Base-by-base conservation (phyloP, 1,140 invertebrate genomes). In the Bemisia tabaci region DNA sequence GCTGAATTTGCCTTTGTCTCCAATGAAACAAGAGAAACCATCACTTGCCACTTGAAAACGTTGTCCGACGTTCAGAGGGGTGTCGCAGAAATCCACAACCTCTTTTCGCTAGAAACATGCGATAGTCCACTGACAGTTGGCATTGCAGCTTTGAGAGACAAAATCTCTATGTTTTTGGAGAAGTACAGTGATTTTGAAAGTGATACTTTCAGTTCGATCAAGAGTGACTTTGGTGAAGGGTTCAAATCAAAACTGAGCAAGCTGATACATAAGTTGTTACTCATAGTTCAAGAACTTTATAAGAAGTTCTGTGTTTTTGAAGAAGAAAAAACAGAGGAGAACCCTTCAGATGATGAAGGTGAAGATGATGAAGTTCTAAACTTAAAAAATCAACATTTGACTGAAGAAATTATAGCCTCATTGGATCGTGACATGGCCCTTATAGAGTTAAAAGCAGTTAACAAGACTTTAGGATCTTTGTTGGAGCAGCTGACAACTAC, bases 261-360 rank as follows among this genome's bases (percentile, higher is more conserved):
- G 24, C 67, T 71, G 26, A 21, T 70, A 9, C 69, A 71, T 63
- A 80, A 76, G 48, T 80, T 87, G 71, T 75, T 90, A 1, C 68
- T 88, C 9, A 76, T 81, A 0, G 80, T 91, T 66, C 87, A 91
- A 73, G 83, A 84, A 61, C 77, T 89, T 58, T 87, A 85, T 70
- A 90, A 90, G 74, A 83, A 84, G 68, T 82, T 84, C 63, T 62
- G 12, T 62, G 69, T 69, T 62, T 72, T 65, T 67, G 76, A 81
- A 12, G 72, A 80, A 66, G 72, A 77, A 67, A 75, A 75, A 59
- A 73, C 80, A 11, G 73, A 80, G 66, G 72, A 77, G 68, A 75
- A 76, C 60, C 73, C 66, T 33, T 24, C 62, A 12, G 75, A 78
- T 63, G 74, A 76, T 58, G 70, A 76, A 25, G 75, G 78, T 26